Conservation (phyloP, 2,113 vertebrate species). For the Azemiops feae region DNA sequence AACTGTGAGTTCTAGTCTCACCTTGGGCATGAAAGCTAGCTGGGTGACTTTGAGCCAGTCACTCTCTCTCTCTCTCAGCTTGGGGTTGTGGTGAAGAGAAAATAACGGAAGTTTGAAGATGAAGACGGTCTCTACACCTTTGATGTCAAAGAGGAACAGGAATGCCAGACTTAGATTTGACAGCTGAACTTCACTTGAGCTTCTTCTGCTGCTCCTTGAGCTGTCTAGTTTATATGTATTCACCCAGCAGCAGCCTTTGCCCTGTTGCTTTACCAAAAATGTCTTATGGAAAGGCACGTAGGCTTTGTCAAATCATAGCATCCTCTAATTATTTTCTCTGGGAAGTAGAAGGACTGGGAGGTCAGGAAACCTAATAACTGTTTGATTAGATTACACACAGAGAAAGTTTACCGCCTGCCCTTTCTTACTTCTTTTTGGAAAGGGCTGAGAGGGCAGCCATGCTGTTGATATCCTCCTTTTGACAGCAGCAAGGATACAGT, state of each 20-base stretch:
- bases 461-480: background rate
- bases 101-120: background rate
- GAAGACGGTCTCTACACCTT: background rate
- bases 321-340: background rate
- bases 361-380: constrained; percentile 3
- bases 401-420: background rate
- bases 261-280: background rate
- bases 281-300: background rate
- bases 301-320: background rate
- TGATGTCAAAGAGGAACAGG: background rate
- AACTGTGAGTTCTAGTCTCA: no score
- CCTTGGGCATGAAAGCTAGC: no score
- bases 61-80: no score
- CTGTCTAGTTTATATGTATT: background rate
- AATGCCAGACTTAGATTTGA: background rate
- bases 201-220: background rate
- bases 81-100: background rate
- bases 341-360: background rate
- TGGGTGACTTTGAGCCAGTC: no score
- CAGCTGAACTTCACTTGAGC: background rate
- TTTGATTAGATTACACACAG: background rate
- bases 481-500: background rate
- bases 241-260: background rate
- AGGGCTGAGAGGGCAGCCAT: background rate
- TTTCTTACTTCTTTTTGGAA: background rate